These are phyloP conservation scores for Cynopterus brachyotis DNA, from an alignment of 2,113 vertebrate species.

Conservation along the genomic window DNA sequence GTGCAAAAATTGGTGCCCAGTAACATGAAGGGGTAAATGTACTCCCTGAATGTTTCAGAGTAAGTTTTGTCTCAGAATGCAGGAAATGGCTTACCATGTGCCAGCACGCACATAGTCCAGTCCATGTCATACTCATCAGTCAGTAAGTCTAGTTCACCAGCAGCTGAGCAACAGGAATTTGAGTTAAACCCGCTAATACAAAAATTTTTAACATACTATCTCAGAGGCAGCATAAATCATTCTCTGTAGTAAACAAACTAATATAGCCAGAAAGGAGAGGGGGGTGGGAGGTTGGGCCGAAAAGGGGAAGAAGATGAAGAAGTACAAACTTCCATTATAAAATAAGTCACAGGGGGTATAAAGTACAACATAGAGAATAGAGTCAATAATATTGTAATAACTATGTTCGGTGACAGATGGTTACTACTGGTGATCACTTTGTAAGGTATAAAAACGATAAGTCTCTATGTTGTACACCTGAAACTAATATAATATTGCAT, in stretches of 20 bases:
- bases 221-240: neutral
- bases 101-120: neutral
- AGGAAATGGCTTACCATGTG: constrained; percentile 44
- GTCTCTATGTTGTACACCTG: neutral
- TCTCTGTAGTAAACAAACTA: neutral
- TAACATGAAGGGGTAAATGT: constrained; percentile 42
- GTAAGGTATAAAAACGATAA: neutral
- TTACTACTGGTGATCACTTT: neutral
- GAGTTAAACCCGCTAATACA: neutral
- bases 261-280: neutral
- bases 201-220: constrained; percentile 39
- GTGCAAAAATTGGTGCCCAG: constrained; percentile 50
- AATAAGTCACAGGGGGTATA: neutral
- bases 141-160: neutral
- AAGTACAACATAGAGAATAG: neutral
- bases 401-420: neutral
- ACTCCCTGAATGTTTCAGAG: constrained; percentile 54
- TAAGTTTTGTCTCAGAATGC: neutral
- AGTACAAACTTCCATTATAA: neutral
- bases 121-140: neutral
- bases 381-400: neutral
- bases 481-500: neutral
- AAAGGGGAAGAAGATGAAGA: neutral
- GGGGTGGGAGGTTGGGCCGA: neutral
- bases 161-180: constrained; percentile 46